Percentiles rank a stretch among this genome's conserved stretches.
These are phyloP conservation scores for Egretta garzetta DNA, from an alignment of 2,113 vertebrate genomes.

Conservation along the genomic window DNA sequence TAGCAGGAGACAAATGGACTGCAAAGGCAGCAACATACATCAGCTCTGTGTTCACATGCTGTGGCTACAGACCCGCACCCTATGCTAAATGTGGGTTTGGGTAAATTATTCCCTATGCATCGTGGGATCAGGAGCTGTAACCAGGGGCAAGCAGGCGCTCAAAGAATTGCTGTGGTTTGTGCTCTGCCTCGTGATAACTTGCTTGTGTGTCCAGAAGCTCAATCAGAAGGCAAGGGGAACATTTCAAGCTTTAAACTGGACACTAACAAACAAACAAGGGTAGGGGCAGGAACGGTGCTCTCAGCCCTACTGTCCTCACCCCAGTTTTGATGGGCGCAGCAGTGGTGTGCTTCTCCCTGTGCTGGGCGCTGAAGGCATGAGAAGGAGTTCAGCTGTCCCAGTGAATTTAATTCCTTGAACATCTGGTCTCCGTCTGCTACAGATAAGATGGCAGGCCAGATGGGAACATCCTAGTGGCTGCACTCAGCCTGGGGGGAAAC, in stretches of 20 bases:
- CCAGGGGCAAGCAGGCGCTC: background rate
- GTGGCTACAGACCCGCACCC: background rate
- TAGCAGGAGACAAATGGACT: background rate
- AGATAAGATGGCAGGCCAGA: conserved; percentile 23
- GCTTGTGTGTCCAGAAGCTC: background rate
- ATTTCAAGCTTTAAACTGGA: background rate
- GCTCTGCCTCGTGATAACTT: background rate
- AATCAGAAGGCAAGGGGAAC: background rate
- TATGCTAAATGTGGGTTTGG: background rate
- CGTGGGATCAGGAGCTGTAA: background rate
- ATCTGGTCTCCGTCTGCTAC: conserved; percentile 27
- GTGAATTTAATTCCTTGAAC: conserved; percentile 21
- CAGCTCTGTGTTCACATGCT: background rate
- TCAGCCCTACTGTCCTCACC: background rate
- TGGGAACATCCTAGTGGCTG: conserved; percentile 8
- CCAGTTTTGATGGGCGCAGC: background rate
- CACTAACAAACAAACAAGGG: background rate
- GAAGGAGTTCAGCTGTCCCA: background rate
- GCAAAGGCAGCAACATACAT: background rate
- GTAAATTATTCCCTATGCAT: background rate
- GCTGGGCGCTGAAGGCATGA: background rate
- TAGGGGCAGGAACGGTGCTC: background rate
- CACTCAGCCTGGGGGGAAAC: background rate
- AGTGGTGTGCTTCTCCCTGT: background rate
- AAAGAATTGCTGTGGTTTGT: background rate